These are phyloP conservation scores for Scaptomyza flava DNA, from an alignment of 2,888 invertebrate species.

Conservation along the genomic window DNA sequence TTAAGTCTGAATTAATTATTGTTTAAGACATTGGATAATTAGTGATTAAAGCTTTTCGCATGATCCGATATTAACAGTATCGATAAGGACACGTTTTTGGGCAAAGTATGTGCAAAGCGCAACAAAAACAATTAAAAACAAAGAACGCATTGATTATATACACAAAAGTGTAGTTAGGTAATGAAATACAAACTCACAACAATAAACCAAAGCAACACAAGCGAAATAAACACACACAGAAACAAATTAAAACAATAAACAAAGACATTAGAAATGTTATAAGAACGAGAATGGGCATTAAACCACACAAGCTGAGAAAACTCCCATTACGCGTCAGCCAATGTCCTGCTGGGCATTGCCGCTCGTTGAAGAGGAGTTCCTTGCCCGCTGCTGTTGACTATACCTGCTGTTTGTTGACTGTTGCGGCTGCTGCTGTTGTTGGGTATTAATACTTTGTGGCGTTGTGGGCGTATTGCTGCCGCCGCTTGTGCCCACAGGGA, in stretches of 20 bases:
- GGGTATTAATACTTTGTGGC: constrained; percentile 78
- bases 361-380: constrained; percentile 62
- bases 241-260: constrained; percentile 25
- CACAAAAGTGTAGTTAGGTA: constrained; percentile 31
- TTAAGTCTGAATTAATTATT: constrained; percentile 53
- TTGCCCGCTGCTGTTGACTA: constrained; percentile 74
- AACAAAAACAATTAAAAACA: constrained; percentile 20
- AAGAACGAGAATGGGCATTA: constrained; percentile 78
- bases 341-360: constrained; percentile 85
- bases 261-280: constrained; percentile 10
- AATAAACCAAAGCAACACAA: constrained; percentile 34
- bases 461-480: constrained; percentile 61
- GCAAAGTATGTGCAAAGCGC: constrained; percentile 23
- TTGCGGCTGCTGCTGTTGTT: constrained; percentile 60
- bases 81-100: constrained; percentile 5
- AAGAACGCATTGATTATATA: constrained; percentile 30
- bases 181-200: constrained; percentile 15
- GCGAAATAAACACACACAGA: constrained; percentile 27
- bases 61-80: constrained; percentile 27
- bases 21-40: constrained; percentile 38
- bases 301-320: constrained; percentile 93
- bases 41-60: constrained; percentile 53
- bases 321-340: constrained; percentile 93
- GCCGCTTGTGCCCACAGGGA: constrained; percentile 61
- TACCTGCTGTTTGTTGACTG: constrained; percentile 71